phyloP scores from a whole-genome alignment of 2,113 vertebrate species.

The Cinclus mexicanus region DNA sequence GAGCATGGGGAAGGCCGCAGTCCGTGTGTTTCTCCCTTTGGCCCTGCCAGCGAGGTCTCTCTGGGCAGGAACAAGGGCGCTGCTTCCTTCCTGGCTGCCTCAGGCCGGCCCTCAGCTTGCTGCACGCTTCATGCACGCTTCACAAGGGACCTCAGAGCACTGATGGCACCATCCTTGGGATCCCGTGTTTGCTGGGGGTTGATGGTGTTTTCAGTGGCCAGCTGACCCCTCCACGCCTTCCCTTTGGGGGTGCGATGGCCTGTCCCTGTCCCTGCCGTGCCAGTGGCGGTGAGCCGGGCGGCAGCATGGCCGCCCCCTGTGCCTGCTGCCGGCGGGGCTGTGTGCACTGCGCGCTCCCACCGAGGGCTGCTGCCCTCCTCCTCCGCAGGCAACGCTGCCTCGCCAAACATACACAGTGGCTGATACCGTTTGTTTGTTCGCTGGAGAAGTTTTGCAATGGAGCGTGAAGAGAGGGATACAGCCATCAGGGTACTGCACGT shows the following conservation, averaged over 20 bases:
- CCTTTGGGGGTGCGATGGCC: not conserved
- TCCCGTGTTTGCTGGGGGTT: accelerated
- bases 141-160: not conserved
- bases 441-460: not conserved
- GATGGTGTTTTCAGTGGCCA: not conserved
- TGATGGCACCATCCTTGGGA: not conserved
- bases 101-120: not conserved
- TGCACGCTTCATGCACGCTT: accelerated
- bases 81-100: not conserved
- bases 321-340: not conserved
- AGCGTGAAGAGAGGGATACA: not conserved
- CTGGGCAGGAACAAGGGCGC: not conserved
- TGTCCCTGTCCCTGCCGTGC: not conserved
- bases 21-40: not conserved
- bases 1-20: accelerated
- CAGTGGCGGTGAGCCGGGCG: accelerated
- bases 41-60: not conserved
- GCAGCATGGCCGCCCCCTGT: accelerated
- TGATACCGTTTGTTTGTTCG: not conserved
- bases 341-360: accelerated
- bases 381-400: not conserved
- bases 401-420: not conserved
- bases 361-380: not conserved
- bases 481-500: accelerated
- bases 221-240: accelerated